Conservation (phyloP, 2,888 invertebrate species). For the Lomographa bimaculata region DNA sequence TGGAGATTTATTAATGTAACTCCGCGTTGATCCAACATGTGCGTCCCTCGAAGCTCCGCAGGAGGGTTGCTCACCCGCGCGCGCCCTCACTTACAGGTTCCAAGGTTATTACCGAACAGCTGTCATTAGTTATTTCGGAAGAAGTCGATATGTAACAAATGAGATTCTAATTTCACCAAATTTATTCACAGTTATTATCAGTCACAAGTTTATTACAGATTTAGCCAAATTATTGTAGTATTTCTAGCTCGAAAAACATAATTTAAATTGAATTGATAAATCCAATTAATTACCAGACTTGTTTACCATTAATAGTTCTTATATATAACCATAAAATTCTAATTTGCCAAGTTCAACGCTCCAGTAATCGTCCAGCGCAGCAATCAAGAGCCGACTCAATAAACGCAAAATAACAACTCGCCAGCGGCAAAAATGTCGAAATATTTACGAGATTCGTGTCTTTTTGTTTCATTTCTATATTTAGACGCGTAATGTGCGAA, state of each 20-base stretch:
- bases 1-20: conserved; percentile 52
- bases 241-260: conserved; percentile 10
- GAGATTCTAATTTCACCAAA: no score
- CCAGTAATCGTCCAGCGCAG: conserved; percentile 60
- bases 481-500: conserved; percentile 48
- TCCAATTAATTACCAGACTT: conserved; percentile 18
- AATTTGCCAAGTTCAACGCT: conserved; percentile 68
- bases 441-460: conserved; percentile 66
- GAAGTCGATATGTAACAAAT: no score
- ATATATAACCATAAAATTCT: conserved; percentile 36
- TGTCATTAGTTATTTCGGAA: conserved; percentile 33
- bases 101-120: conserved; percentile 57
- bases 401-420: conserved; percentile 69
- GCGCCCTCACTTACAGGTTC: conserved; percentile 54
- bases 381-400: conserved; percentile 65
- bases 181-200: no score
- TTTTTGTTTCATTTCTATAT: conserved; percentile 66
- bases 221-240: conserved; percentile 10
- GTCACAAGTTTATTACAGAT: no score
- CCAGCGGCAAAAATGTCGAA: conserved; percentile 67
- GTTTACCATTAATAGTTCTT: conserved; percentile 34
- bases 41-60: conserved; percentile 50
- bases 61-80: conserved; percentile 55
- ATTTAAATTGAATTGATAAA: conserved; percentile 21
- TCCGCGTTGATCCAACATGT: conserved; percentile 70